These are phyloP conservation scores for Cerceris rybyensis DNA, from an alignment of 2,888 invertebrate genomes.

Conservation along the genomic window DNA sequence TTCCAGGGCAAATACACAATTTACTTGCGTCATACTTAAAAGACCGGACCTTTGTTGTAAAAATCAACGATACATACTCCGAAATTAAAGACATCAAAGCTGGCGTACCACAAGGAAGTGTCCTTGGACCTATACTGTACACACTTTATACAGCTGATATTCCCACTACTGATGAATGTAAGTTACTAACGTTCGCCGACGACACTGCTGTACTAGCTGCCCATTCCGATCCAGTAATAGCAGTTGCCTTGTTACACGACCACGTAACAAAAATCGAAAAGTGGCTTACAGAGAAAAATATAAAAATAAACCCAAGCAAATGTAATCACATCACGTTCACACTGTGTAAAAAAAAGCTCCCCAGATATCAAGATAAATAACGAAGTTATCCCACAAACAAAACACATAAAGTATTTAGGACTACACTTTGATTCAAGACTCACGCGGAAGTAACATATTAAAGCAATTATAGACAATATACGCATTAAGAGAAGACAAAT, in stretches of 20 bases:
- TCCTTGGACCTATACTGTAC: background rate
- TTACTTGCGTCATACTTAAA: background rate
- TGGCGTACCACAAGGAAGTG: background rate
- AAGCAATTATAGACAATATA: too few relatives aligned
- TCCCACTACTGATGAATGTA: background rate
- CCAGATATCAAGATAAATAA: background rate
- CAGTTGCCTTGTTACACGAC: background rate
- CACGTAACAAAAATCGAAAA: background rate
- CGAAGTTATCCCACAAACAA: too few relatives aligned
- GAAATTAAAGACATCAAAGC: background rate
- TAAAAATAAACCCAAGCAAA: background rate
- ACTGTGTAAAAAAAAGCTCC: background rate
- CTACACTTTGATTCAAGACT: too few relatives aligned
- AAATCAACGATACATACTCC: background rate
- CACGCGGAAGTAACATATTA: too few relatives aligned
- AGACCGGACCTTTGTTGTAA: background rate
- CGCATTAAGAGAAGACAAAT: too few relatives aligned
- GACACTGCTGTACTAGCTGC: background rate
- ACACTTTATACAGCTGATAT: background rate
- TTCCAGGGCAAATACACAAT: background rate
- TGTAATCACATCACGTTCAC: background rate
- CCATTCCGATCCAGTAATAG: background rate
- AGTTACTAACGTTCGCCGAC: background rate
- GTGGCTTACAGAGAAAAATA: background rate
- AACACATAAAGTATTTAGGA: too few relatives aligned